A percentile compares a stretch with the other conserved stretches of the same genome.
These are phyloP conservation scores for Nomada fucata DNA, from an alignment of 2,888 invertebrate genomes.

Conservation along the genomic window DNA sequence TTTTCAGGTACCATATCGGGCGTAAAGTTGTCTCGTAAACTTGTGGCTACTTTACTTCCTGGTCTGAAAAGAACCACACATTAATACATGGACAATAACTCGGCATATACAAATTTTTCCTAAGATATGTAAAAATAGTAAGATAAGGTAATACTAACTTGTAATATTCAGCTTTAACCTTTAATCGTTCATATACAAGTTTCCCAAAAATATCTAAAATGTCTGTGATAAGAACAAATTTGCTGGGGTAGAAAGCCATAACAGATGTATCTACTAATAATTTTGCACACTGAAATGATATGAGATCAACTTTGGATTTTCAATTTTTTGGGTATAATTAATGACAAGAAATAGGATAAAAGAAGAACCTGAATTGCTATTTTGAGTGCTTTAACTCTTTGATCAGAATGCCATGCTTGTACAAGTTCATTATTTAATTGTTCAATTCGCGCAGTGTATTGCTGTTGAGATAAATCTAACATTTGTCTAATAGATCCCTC, in stretches of 20 bases:
- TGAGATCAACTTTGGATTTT: slow-evolving; percentile 20
- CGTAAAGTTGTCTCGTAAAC: slow-evolving; percentile 89
- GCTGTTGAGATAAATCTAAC: slow-evolving; percentile 95
- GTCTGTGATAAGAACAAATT: slow-evolving; percentile 98
- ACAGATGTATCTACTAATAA: slow-evolving; percentile 95
- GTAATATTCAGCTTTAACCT: slow-evolving; percentile 89
- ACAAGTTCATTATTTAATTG: slow-evolving; percentile 96
- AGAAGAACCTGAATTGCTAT: slow-evolving; percentile 92
- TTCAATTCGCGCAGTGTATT: slow-evolving; percentile 94
- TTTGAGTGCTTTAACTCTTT: slow-evolving; percentile 97
- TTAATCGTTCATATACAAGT: slow-evolving; percentile 93
- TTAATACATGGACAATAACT: slow-evolving; percentile 1
- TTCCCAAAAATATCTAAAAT: slow-evolving; percentile 97
- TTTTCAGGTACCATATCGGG: slow-evolving; percentile 92
- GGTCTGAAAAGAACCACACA: slow-evolving; percentile 81
- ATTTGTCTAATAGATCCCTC: slow-evolving; percentile 94
- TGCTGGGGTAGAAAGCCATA: slow-evolving; percentile 98
- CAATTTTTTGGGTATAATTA: slow-evolving; percentile 3
- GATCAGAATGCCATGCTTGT: slow-evolving; percentile 97
- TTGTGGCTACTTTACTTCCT: slow-evolving; percentile 85
- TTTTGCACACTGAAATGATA: slow-evolving; percentile 92
- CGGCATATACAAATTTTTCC: background rate
- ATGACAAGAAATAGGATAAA: background rate
- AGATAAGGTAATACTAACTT: slow-evolving; percentile 82
- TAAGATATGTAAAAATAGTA: background rate